Percentiles rank a stretch among this genome's conserved stretches.
Conservation (phyloP, 1,140 invertebrate species). For the Drosophila rufa region DNA sequence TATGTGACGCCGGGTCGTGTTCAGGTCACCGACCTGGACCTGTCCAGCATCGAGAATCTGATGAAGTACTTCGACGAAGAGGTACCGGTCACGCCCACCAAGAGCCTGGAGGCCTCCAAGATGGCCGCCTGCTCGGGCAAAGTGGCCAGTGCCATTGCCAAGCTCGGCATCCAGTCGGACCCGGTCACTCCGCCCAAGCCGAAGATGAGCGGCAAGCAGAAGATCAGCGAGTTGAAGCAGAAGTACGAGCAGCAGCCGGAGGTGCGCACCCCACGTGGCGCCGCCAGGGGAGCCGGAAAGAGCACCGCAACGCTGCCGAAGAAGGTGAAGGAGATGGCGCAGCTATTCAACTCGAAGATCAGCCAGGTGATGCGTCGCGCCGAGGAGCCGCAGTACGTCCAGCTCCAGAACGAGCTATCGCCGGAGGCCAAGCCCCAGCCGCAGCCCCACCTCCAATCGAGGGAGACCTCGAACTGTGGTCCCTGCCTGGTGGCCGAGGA, state of each 20-base stretch:
- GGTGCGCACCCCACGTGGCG: slow-evolving; percentile 4
- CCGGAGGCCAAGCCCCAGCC: slow-evolving; percentile 31
- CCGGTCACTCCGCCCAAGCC: slow-evolving; percentile 35
- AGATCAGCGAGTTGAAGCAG: slow-evolving; percentile 69
- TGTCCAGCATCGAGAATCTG: slow-evolving; percentile 75
- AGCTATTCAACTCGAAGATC: slow-evolving; percentile 74
- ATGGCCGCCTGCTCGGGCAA: slow-evolving; percentile 45
- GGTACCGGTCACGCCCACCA: slow-evolving; percentile 67
- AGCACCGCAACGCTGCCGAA: slow-evolving; percentile 42
- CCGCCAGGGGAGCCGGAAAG: slow-evolving; percentile 5
- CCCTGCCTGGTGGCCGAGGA: slow-evolving; percentile 75
- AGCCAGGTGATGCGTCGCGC: slow-evolving; percentile 59
- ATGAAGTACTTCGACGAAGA: slow-evolving; percentile 84
- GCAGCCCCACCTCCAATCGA: not conserved
- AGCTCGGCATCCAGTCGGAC: slow-evolving; percentile 42
- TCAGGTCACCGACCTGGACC: slow-evolving; percentile 62
- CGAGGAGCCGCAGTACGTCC: slow-evolving; percentile 49
- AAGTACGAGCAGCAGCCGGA: slow-evolving; percentile 51
- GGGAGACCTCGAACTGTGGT: slow-evolving; percentile 1
- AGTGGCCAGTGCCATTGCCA: slow-evolving; percentile 74
- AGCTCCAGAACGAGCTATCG: slow-evolving; percentile 66
- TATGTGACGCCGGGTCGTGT: slow-evolving; percentile 28
- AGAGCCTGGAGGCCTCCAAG: slow-evolving; percentile 1
- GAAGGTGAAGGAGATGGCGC: slow-evolving; percentile 77
- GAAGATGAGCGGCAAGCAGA: slow-evolving; percentile 32